Conservation (phyloP, 2,113 vertebrate genomes). For the Labeo catla region DNA sequence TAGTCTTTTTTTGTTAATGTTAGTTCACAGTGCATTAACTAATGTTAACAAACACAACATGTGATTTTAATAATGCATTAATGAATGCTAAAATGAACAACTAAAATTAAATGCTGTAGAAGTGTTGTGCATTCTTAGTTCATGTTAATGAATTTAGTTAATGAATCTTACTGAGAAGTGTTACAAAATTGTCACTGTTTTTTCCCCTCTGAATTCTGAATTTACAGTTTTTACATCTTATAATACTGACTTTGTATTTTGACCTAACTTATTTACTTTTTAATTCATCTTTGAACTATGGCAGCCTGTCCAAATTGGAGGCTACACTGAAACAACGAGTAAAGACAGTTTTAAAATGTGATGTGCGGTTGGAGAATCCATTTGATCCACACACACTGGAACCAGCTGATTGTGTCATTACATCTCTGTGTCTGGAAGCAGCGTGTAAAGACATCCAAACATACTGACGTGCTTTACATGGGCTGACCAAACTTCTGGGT, state of each 20-base stretch:
- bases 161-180: too few relatives aligned
- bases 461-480: constrained; percentile 56
- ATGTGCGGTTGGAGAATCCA: constrained; percentile 69
- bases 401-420: constrained; percentile 66
- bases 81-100: too few relatives aligned
- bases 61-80: too few relatives aligned
- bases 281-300: background rate
- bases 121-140: too few relatives aligned
- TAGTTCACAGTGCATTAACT: too few relatives aligned
- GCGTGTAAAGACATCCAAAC: constrained; percentile 68
- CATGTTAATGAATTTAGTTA: too few relatives aligned
- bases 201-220: too few relatives aligned
- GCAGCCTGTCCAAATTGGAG: constrained; percentile 64
- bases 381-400: constrained; percentile 37
- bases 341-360: constrained; percentile 61
- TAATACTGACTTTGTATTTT: background rate
- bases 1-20: too few relatives aligned
- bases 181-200: too few relatives aligned
- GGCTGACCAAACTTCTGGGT: constrained; percentile 64
- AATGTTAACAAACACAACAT: too few relatives aligned
- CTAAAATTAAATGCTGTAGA: too few relatives aligned
- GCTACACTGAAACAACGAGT: constrained; percentile 60
- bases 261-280: background rate
- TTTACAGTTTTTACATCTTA: too few relatives aligned
- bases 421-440: constrained; percentile 67